Percentiles rank a stretch among this genome's conserved stretches.
Conservation (phyloP, 2,113 vertebrate genomes). For the Laterallus jamaicensis region DNA sequence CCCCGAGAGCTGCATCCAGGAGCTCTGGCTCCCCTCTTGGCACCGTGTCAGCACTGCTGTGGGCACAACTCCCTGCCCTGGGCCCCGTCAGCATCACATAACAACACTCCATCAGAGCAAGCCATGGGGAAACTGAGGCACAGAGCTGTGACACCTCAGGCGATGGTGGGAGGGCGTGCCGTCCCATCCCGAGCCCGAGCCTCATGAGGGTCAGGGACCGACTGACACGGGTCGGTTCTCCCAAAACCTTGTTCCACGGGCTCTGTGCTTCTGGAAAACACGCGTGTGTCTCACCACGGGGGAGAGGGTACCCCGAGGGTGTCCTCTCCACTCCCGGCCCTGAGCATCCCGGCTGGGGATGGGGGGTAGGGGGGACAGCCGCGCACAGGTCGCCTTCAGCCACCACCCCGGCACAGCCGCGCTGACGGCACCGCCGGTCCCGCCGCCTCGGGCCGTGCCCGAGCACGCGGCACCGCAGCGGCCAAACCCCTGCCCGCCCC, state of each 20-base stretch:
- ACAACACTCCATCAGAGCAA: background rate
- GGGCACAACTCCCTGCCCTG: background rate
- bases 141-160: background rate
- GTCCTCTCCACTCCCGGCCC: background rate
- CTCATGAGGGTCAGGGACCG: background rate
- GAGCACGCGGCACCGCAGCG: background rate
- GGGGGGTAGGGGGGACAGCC: background rate
- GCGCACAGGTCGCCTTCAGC: background rate
- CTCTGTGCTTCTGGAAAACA: background rate
- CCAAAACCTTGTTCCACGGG: background rate
- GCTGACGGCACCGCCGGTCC: background rate
- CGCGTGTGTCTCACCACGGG: rapidly evolving
- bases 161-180: rapidly evolving
- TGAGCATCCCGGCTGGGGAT: background rate
- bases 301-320: rapidly evolving
- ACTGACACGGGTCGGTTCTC: background rate
- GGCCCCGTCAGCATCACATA: background rate
- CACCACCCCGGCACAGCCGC: background rate
- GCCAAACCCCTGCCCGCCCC: background rate
- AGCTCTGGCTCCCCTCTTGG: background rate
- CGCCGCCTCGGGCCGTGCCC: background rate
- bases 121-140: background rate
- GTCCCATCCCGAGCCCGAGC: rapidly evolving
- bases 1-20: background rate
- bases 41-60: rapidly evolving